A percentile compares a stretch with the other conserved stretches of the same genome.
phyloP scores from a whole-genome alignment of 2,888 invertebrate genomes.

The Metalampra italica region DNA sequence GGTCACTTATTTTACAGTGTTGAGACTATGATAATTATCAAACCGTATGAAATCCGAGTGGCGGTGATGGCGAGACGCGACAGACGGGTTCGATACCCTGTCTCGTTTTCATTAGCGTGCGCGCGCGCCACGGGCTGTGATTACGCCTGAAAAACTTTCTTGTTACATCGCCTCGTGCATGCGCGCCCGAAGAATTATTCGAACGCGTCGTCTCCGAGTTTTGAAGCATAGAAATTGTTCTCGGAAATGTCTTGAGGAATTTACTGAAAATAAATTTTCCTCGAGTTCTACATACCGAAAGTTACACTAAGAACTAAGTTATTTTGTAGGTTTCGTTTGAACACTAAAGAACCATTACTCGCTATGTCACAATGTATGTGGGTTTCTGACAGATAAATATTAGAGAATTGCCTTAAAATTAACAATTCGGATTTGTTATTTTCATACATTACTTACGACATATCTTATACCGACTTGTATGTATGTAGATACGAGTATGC shows the following conservation, averaged over 20 bases:
- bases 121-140: conserved; percentile 37
- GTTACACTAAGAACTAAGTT: too few relatives aligned
- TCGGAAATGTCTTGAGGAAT: neutral
- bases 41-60: neutral
- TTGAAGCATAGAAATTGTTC: conserved; percentile 12
- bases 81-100: conserved; percentile 58
- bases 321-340: too few relatives aligned
- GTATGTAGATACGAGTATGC: too few relatives aligned
- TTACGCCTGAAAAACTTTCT: conserved; percentile 57
- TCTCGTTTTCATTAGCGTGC: conserved; percentile 67
- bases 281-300: too few relatives aligned
- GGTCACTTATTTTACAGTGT: neutral
- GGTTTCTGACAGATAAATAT: too few relatives aligned
- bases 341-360: too few relatives aligned
- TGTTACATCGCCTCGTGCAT: conserved; percentile 26
- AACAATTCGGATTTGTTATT: too few relatives aligned
- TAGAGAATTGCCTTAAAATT: too few relatives aligned
- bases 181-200: conserved; percentile 22
- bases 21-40: neutral
- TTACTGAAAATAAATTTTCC: neutral
- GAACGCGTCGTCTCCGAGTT: conserved; percentile 12
- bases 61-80: neutral
- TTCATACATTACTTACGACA: too few relatives aligned
- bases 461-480: too few relatives aligned
- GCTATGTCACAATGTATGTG: too few relatives aligned